phyloP scores from a whole-genome alignment of 2,113 vertebrate species.

The Vulpes ferrilata region DNA sequence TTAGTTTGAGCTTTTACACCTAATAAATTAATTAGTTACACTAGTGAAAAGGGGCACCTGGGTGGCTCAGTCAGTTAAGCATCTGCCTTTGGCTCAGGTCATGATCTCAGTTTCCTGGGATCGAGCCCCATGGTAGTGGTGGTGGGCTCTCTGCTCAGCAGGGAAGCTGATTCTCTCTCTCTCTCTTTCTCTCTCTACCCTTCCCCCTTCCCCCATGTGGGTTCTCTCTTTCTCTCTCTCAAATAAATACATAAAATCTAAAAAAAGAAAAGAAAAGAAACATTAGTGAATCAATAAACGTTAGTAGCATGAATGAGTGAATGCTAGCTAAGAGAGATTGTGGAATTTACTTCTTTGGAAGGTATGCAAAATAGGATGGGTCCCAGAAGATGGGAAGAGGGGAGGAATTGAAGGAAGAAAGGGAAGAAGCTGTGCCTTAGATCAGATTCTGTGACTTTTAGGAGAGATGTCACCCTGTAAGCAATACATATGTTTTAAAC shows the following conservation, averaged over 20 bases:
- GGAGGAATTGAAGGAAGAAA: background rate
- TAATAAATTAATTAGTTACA: background rate
- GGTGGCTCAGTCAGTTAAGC: background rate
- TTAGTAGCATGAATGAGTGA: background rate
- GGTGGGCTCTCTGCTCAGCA: no score
- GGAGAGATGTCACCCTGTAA: no score
- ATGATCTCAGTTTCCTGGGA: no score
- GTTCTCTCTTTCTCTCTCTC: no score
- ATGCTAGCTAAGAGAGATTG: background rate
- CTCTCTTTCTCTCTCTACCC: no score
- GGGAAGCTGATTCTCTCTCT: no score
- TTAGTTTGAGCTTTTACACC: background rate
- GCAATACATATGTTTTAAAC: background rate
- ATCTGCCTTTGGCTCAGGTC: no score
- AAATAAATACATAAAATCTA: background rate
- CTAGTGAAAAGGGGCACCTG: background rate
- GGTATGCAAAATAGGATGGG: background rate
- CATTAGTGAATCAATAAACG: slow-evolving; percentile 6
- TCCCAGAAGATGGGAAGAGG: background rate
- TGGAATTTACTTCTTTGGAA: background rate
- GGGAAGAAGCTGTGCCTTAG: background rate
- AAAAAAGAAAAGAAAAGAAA: background rate
- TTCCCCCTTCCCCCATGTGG: no score
- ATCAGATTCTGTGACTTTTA: background rate
- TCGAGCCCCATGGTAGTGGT: no score